Conservation (phyloP, 2,888 invertebrate species). For the Choristoneura rosaceana region DNA sequence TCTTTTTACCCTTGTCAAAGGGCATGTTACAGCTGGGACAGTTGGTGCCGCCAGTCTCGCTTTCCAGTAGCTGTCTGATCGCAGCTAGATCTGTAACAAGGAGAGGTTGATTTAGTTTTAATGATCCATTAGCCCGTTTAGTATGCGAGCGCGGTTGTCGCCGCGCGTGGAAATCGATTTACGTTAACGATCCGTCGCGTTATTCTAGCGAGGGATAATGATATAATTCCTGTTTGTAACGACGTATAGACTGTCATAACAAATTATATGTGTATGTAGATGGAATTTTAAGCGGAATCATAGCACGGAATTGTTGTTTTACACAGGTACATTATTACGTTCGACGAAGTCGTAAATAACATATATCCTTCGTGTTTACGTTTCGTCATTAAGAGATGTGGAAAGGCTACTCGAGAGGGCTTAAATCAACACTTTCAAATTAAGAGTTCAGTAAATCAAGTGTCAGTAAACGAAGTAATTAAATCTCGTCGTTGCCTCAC, state of each 20-base stretch:
- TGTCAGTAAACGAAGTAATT: constrained; percentile 71
- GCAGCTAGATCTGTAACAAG: constrained; percentile 92
- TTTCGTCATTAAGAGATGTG: constrained; percentile 54
- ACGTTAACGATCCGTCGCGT: constrained; percentile 68
- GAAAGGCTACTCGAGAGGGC: constrained; percentile 54
- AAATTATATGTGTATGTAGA: constrained; percentile 60
- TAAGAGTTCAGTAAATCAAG: constrained; percentile 72
- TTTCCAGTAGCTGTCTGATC: constrained; percentile 91
- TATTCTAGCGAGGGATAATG: constrained; percentile 60
- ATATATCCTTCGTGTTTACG: constrained; percentile 13
- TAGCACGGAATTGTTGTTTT: constrained; percentile 48
- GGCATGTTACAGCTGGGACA: constrained; percentile 97
- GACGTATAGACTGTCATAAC: constrained; percentile 56
- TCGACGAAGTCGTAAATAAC: background rate
- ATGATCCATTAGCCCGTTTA: constrained; percentile 44
- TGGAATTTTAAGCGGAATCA: constrained; percentile 55
- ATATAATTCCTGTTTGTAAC: constrained; percentile 55
- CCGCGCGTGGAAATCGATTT: constrained; percentile 67
- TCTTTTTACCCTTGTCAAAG: constrained; percentile 98
- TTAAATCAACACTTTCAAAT: constrained; percentile 76
- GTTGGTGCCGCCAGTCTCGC: constrained; percentile 88
- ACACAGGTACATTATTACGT: constrained; percentile 16
- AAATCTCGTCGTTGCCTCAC: constrained; percentile 62
- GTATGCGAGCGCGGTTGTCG: constrained; percentile 53
- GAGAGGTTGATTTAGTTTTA: constrained; percentile 48